phyloP scores from a whole-genome alignment of 2,797 vertebrate species.

The Pteropus rufus region DNA sequence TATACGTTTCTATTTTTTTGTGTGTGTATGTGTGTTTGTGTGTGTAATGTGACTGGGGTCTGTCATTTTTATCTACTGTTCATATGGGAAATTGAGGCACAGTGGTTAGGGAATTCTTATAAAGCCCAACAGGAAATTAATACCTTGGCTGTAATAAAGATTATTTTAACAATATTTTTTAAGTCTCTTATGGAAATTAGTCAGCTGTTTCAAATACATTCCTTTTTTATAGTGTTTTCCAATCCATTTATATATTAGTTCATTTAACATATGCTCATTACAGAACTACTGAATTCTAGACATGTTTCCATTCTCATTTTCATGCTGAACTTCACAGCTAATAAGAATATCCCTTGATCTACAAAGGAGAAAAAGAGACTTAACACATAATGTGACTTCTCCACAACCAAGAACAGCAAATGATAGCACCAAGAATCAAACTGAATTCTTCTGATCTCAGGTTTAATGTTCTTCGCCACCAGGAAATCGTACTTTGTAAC shows the following conservation, averaged over 20 bases:
- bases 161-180: not conserved
- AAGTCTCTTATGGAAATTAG: not conserved
- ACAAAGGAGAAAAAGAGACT: not conserved
- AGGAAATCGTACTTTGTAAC: not conserved
- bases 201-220: not conserved
- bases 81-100: not conserved
- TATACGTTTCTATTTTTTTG: not conserved
- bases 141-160: not conserved
- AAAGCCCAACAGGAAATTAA: not conserved
- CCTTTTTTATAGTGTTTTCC: not conserved
- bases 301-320: not conserved
- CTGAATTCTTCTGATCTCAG: not conserved
- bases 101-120: not conserved
- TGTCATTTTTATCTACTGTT: not conserved
- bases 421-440: not conserved
- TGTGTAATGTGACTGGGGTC: not conserved
- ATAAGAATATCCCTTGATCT: not conserved
- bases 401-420: not conserved
- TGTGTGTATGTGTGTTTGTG: not conserved
- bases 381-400: not conserved
- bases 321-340: not conserved
- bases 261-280: not conserved
- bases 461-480: not conserved
- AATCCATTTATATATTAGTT: not conserved
- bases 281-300: not conserved